A percentile compares a stretch with the other conserved stretches of the same genome.
Conservation (phyloP, 2,888 invertebrate genomes). For the Lochmaea capreae region DNA sequence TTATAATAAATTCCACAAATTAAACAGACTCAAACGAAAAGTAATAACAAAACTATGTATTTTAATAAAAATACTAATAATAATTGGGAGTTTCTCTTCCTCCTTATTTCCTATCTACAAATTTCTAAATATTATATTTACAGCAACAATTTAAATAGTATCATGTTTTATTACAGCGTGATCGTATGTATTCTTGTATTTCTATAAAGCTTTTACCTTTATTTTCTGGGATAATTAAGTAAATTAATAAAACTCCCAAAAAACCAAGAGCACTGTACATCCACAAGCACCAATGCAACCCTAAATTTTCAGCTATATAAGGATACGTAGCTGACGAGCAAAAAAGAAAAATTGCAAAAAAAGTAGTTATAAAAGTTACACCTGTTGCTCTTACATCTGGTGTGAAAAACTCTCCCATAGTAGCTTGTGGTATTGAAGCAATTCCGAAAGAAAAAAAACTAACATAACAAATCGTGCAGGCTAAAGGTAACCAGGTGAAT, state of each 20-base stretch:
- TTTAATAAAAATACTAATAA: not conserved
- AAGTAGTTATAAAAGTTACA: constrained; percentile 28
- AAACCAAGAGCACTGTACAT: constrained; percentile 37
- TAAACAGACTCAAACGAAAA: not conserved
- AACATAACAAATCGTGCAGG: constrained; percentile 77
- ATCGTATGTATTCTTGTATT: constrained; percentile 33
- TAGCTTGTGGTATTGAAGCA: constrained; percentile 83
- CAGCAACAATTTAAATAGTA: too few species aligned
- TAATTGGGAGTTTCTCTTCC: not conserved
- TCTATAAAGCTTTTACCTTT: constrained; percentile 45
- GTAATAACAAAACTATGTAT: not conserved
- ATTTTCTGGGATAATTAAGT: constrained; percentile 45
- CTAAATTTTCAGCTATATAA: constrained; percentile 29
- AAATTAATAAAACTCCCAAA: constrained; percentile 37
- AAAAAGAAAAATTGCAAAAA: constrained; percentile 40
- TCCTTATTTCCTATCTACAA: not conserved
- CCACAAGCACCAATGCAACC: constrained; percentile 41
- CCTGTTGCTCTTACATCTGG: constrained; percentile 79
- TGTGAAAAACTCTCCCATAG: constrained; percentile 84
- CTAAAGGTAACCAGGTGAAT: constrained; percentile 73
- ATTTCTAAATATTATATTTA: too few species aligned
- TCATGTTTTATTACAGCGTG: not conserved
- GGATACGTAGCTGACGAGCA: constrained; percentile 45
- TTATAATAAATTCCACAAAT: not conserved
- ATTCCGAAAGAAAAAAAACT: constrained; percentile 76